These are phyloP conservation scores for Sylvicola cinctus DNA, from an alignment of 2,888 invertebrate genomes.

Conservation along the genomic window DNA sequence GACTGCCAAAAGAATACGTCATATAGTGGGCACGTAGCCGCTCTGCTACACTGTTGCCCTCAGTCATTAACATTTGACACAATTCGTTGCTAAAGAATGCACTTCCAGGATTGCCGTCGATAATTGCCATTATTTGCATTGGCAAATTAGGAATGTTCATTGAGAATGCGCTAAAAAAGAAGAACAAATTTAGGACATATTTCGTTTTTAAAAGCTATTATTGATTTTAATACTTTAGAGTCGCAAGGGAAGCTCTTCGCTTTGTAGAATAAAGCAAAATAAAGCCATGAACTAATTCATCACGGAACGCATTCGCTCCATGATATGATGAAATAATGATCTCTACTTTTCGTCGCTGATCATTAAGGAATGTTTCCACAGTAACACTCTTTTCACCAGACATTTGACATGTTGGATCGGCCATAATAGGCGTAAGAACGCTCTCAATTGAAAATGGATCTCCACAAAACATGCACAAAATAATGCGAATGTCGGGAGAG, in stretches of 20 bases:
- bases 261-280: slow-evolving; percentile 89
- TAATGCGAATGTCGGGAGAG: slow-evolving; percentile 41
- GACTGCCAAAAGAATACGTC: slow-evolving; percentile 67
- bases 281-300: slow-evolving; percentile 85
- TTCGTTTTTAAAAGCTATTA: slow-evolving; percentile 1
- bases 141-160: slow-evolving; percentile 84
- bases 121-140: slow-evolving; percentile 84
- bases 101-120: slow-evolving; percentile 72
- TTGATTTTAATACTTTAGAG: slow-evolving; percentile 43
- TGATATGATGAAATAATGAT: slow-evolving; percentile 89
- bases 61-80: slow-evolving; percentile 76
- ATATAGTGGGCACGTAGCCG: slow-evolving; percentile 78
- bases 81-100: slow-evolving; percentile 80
- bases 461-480: slow-evolving; percentile 92
- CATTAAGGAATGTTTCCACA: slow-evolving; percentile 79
- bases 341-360: slow-evolving; percentile 72
- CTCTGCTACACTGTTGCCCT: slow-evolving; percentile 84
- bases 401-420: slow-evolving; percentile 70
- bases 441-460: slow-evolving; percentile 83
- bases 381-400: slow-evolving; percentile 74
- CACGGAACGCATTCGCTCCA: slow-evolving; percentile 77
- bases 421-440: slow-evolving; percentile 67
- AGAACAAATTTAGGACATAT: not conserved
- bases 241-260: slow-evolving; percentile 82
- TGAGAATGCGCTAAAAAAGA: slow-evolving; percentile 56